Conservation (phyloP, 2,888 invertebrate species). For the Quadriops clusia region DNA sequence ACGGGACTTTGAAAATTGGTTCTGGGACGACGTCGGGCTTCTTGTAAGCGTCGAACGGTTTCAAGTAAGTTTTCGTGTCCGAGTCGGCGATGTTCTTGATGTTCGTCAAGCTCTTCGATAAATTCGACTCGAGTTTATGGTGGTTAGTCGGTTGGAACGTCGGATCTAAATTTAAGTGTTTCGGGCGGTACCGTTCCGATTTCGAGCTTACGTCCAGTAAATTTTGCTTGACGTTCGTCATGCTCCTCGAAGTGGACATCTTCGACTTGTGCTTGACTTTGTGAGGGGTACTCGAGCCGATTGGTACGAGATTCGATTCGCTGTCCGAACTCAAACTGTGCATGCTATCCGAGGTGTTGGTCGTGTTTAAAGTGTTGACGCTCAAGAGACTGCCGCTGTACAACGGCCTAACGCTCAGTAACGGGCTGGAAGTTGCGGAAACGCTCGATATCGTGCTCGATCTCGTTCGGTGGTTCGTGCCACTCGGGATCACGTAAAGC, state of each 20-base stretch:
- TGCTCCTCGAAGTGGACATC: slow-evolving; percentile 48
- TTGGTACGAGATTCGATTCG: slow-evolving; percentile 43
- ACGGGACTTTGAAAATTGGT: slow-evolving; percentile 26
- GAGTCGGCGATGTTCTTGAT: slow-evolving; percentile 25
- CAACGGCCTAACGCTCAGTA: slow-evolving; percentile 49
- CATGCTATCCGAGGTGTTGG: slow-evolving; percentile 50
- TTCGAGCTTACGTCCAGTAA: slow-evolving; percentile 24
- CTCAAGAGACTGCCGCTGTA: slow-evolving; percentile 53
- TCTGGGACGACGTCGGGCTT: slow-evolving; percentile 21
- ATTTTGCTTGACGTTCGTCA: slow-evolving; percentile 47
- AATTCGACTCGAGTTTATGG: slow-evolving; percentile 29
- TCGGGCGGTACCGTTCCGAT: slow-evolving; percentile 21
- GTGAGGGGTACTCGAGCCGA: slow-evolving; percentile 40
- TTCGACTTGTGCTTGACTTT: slow-evolving; percentile 38
- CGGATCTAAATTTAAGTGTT: slow-evolving; percentile 26
- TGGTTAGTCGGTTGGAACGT: slow-evolving; percentile 18
- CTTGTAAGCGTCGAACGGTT: slow-evolving; percentile 22
- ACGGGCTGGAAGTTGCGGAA: slow-evolving; percentile 59
- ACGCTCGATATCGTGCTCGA: slow-evolving; percentile 47
- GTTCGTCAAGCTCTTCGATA: slow-evolving; percentile 36
- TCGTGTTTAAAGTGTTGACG: slow-evolving; percentile 46
- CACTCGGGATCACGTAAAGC: slow-evolving; percentile 34
- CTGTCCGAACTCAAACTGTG: slow-evolving; percentile 57
- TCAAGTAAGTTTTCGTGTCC: slow-evolving; percentile 22
- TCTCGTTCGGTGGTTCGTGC: slow-evolving; percentile 18